A percentile compares a stretch with the other conserved stretches of the same genome.
phyloP scores from a whole-genome alignment of 2,113 vertebrate species.

The Sinocyclocheilus maitianheensis region DNA sequence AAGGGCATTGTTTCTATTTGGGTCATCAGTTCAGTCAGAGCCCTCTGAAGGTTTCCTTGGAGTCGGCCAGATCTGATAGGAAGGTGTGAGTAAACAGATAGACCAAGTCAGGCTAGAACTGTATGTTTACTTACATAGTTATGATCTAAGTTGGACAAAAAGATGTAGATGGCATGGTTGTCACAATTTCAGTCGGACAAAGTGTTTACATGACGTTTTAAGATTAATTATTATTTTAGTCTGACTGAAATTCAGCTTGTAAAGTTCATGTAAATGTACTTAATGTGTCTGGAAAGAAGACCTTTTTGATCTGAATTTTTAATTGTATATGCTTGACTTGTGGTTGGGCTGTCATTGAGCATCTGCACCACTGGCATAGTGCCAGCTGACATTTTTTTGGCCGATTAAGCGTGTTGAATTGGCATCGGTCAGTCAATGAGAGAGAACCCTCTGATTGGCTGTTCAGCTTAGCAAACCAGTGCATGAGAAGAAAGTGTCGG shows the following conservation, averaged over 20 bases:
- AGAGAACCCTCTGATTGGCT: too few relatives aligned
- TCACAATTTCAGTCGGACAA: not conserved
- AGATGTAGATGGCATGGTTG: not conserved
- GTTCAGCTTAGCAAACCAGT: too few relatives aligned
- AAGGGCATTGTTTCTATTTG: slow-evolving; percentile 37
- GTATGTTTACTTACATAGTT: not conserved
- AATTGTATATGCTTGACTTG: not conserved
- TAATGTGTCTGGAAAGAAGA: not conserved
- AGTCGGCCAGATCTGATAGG: not conserved
- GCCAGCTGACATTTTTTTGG: too few relatives aligned
- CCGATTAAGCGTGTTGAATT: too few relatives aligned
- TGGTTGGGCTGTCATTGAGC: not conserved
- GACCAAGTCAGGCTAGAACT: not conserved
- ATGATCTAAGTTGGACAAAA: not conserved
- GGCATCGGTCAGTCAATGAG: too few relatives aligned
- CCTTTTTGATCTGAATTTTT: not conserved
- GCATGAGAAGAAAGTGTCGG: too few relatives aligned
- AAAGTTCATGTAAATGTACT: not conserved
- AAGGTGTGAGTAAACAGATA: not conserved
- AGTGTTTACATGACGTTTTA: not conserved
- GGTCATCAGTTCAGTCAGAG: slow-evolving; percentile 6
- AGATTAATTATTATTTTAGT: not conserved
- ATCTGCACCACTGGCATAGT: too few relatives aligned
- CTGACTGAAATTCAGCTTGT: not conserved
- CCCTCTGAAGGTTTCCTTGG: slow-evolving; percentile 1